Conservation (phyloP, 2,888 invertebrate genomes). For the Drosophila colorata region DNA sequence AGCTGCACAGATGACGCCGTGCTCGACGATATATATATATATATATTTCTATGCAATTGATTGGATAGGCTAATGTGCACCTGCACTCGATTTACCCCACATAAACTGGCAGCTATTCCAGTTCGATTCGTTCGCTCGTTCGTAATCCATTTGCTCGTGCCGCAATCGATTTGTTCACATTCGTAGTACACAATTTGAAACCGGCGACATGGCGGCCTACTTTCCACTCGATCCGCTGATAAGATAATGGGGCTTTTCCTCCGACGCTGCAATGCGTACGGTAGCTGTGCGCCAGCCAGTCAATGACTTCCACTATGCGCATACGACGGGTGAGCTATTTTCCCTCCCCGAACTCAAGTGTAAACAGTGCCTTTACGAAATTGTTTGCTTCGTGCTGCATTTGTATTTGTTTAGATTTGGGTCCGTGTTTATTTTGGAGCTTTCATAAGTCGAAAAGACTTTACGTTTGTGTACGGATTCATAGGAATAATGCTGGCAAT, state of each 20-base stretch:
- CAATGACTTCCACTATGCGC: slow-evolving; percentile 57
- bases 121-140: slow-evolving; percentile 20
- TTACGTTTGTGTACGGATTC: slow-evolving; percentile 1
- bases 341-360: slow-evolving; percentile 11
- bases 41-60: slow-evolving; percentile 9
- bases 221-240: slow-evolving; percentile 68
- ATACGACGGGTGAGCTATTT: no score
- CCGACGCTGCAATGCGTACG: slow-evolving; percentile 32
- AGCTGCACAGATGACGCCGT: no score
- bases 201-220: slow-evolving; percentile 59
- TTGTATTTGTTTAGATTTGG: slow-evolving; percentile 27
- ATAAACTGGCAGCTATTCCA: slow-evolving; percentile 38
- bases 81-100: slow-evolving; percentile 15
- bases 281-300: slow-evolving; percentile 27
- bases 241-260: slow-evolving; percentile 78
- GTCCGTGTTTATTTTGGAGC: slow-evolving; percentile 38
- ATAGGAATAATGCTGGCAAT: slow-evolving; percentile 8
- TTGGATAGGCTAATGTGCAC: slow-evolving; percentile 27
- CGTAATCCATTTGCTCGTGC: slow-evolving; percentile 60
- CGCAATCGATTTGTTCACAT: slow-evolving; percentile 68
- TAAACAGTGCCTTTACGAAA: slow-evolving; percentile 35
- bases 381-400: slow-evolving; percentile 15
- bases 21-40: slow-evolving; percentile 1
- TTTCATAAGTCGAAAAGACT: slow-evolving; percentile 24
- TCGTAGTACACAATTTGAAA: slow-evolving; percentile 19